Evolutionary conservation across 2,797 vertebrate species (phyloP).

Genomic region (Margarornis squamiger): DNA sequence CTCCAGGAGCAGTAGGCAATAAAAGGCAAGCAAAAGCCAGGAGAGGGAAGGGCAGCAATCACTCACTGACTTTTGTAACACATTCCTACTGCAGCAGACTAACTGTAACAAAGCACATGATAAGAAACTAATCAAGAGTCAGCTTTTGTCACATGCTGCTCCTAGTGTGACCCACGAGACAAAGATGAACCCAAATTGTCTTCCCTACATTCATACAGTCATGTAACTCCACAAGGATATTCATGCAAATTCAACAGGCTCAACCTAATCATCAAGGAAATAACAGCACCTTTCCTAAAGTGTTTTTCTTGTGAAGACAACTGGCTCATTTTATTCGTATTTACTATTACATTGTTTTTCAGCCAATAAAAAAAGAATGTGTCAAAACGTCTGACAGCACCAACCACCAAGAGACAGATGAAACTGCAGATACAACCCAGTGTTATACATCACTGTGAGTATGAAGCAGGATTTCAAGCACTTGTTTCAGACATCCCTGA

Average conservation of each 20-base stretch:
- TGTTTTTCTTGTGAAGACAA: neutral
- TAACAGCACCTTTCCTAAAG: neutral
- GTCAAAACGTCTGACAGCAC: neutral
- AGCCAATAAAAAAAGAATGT: conserved; percentile 3
- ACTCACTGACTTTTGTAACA: neutral
- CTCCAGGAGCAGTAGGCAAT: neutral
- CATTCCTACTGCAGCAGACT: neutral
- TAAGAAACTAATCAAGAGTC: neutral
- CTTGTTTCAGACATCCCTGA: conserved; percentile 2
- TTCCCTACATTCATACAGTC: neutral
- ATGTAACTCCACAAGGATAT: neutral
- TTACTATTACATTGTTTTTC: conserved; percentile 9
- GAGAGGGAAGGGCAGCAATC: neutral
- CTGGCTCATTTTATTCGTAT: neutral
- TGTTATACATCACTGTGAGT: neutral
- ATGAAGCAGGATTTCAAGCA: neutral
- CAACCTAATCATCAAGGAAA: neutral
- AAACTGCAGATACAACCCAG: neutral
- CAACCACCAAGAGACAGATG: conserved; percentile 1
- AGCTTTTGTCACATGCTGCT: neutral
- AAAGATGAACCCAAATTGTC: neutral
- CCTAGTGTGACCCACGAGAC: neutral
- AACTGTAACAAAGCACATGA: neutral
- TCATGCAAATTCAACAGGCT: neutral
- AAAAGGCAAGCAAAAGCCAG: neutral